Evolutionary conservation across 2,113 vertebrate genomes (phyloP).

Genomic region (Cygnus buccinator): DNA sequence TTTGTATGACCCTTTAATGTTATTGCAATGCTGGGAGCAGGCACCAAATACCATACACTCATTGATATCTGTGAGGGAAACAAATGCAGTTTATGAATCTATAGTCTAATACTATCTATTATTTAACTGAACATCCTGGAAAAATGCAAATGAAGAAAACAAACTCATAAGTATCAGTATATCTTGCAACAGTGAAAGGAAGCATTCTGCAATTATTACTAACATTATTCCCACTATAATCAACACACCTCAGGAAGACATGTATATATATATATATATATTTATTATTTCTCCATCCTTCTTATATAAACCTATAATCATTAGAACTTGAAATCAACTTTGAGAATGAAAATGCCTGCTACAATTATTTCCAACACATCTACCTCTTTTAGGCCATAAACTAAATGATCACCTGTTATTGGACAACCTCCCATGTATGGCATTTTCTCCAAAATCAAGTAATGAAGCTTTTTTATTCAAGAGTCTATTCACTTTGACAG

Average conservation of each 20-base stretch:
- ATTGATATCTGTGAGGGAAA: constrained; percentile 85
- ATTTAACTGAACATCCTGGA: background rate
- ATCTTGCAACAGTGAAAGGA: background rate
- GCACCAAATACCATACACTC: constrained; percentile 93
- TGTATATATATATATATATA: background rate
- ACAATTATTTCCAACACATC: background rate
- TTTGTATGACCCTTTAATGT: constrained; percentile 94
- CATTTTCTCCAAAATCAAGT: background rate
- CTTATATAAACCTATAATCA: background rate
- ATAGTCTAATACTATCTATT: background rate
- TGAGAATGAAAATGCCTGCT: background rate
- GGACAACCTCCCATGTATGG: background rate
- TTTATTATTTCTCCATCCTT: background rate
- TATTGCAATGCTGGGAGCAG: constrained; percentile 92
- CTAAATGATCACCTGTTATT: too few species aligned
- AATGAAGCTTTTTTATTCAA: background rate
- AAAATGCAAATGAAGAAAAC: background rate
- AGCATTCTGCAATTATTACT: background rate
- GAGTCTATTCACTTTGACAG: background rate
- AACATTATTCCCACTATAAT: background rate
- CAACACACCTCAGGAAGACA: background rate
- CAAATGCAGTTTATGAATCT: background rate
- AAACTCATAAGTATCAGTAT: background rate
- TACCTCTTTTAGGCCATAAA: background rate
- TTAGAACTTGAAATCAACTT: background rate